phyloP scores from a whole-genome alignment of 2,797 vertebrate species.

The Pseudochirops cupreus region DNA sequence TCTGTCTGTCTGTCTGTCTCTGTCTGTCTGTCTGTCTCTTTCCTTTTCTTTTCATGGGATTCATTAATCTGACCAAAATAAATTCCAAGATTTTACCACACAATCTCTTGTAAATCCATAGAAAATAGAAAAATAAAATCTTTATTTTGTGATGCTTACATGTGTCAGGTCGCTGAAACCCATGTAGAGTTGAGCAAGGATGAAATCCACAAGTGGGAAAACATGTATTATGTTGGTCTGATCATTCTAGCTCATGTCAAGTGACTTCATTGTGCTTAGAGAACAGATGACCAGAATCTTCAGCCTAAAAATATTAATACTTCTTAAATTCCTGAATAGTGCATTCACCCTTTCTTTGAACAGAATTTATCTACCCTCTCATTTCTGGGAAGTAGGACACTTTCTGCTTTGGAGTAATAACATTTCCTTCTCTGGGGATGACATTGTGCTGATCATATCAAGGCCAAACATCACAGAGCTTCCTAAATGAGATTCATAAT shows the following conservation, averaged over 20 bases:
- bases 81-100: not conserved
- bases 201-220: not conserved
- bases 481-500: not conserved
- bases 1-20: not conserved
- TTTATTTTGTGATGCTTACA: conserved; percentile 2
- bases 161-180: not conserved
- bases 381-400: conserved; percentile 12
- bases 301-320: not conserved
- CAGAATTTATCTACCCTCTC: conserved; percentile 55
- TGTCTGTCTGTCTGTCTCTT: not conserved
- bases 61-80: not conserved
- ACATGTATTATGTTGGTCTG: not conserved
- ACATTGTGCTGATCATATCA: not conserved
- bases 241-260: not conserved
- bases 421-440: conserved; percentile 13
- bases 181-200: not conserved
- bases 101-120: not conserved
- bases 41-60: not conserved
- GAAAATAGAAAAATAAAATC: not conserved
- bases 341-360: conserved; percentile 17
- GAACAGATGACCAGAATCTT: conserved; percentile 10
- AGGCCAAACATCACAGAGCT: not conserved
- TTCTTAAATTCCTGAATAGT: conserved; percentile 39
- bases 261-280: not conserved
- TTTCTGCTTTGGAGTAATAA: conserved; percentile 59